Conservation (phyloP, 2,113 vertebrate genomes). For the Coregonus clupeaformis region DNA sequence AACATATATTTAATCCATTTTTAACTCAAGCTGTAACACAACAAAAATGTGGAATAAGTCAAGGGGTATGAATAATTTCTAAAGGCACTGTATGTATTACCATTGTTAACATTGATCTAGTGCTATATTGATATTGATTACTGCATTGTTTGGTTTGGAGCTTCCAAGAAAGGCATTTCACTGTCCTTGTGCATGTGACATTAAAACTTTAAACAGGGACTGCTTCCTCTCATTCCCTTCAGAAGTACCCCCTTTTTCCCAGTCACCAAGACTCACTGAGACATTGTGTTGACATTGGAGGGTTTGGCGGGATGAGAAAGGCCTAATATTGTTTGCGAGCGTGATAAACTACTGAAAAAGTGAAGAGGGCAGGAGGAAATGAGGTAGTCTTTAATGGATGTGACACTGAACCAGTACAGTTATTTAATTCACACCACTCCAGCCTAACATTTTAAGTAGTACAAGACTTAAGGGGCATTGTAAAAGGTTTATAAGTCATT, state of each 20-base stretch:
- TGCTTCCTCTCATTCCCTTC: background rate
- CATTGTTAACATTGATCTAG: too few relatives aligned
- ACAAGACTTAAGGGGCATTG: too few relatives aligned
- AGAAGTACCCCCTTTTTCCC: background rate
- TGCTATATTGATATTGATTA: too few relatives aligned
- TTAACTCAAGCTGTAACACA: too few relatives aligned
- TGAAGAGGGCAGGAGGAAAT: constrained; percentile 16
- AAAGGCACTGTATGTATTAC: too few relatives aligned
- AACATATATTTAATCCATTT: too few relatives aligned
- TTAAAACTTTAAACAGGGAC: background rate
- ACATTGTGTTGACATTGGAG: constrained; percentile 28
- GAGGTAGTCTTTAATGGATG: constrained; percentile 4
- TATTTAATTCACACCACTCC: constrained; percentile 28
- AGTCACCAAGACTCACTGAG: constrained; percentile 17
- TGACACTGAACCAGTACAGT: constrained; percentile 10
- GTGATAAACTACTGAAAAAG: constrained; percentile 13
- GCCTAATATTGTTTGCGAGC: background rate
- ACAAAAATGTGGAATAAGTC: too few relatives aligned
- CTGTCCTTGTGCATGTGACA: background rate
- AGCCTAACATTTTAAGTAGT: constrained; percentile 2
- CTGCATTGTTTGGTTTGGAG: too few relatives aligned
- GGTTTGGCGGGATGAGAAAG: constrained; percentile 1
- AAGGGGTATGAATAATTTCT: too few relatives aligned
- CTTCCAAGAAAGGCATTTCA: background rate
- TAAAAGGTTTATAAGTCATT: too few relatives aligned